These are phyloP conservation scores for Agapetus fuscipes DNA, from an alignment of 2,888 invertebrate genomes.

Conservation along the genomic window DNA sequence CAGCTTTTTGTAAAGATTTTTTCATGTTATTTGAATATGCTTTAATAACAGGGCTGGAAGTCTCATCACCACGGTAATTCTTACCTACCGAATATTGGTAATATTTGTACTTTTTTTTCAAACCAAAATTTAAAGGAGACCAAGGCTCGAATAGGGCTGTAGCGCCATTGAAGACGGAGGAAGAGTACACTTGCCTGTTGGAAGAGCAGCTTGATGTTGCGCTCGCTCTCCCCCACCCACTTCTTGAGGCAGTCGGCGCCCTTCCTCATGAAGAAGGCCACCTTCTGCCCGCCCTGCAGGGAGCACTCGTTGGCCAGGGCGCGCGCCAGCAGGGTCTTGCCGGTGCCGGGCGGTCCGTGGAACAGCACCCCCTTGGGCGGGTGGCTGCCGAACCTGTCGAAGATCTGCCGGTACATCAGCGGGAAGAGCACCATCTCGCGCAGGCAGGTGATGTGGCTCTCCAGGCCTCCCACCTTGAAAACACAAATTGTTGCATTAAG, in stretches of 20 bases:
- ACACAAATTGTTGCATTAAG: too few relatives aligned
- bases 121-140: too few relatives aligned
- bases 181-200: conserved; percentile 58
- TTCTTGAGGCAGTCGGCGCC: conserved; percentile 89
- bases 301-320: conserved; percentile 86
- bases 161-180: too few relatives aligned
- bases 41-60: too few relatives aligned
- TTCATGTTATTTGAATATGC: too few relatives aligned
- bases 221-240: conserved; percentile 91
- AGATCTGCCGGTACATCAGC: conserved; percentile 81
- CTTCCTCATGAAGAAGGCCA: conserved; percentile 87
- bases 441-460: conserved; percentile 72
- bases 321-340: conserved; percentile 82
- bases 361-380: conserved; percentile 86
- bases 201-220: conserved; percentile 78
- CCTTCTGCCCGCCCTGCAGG: conserved; percentile 57
- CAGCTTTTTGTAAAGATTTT: too few relatives aligned
- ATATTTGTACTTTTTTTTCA: too few relatives aligned
- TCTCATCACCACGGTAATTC: too few relatives aligned
- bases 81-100: too few relatives aligned
- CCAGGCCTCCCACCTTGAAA: conserved; percentile 80
- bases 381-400: conserved; percentile 70
- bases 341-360: conserved; percentile 88
- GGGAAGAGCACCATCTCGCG: conserved; percentile 90
- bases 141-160: too few relatives aligned